Evolutionary conservation across 2,113 vertebrate species (phyloP), one percentile per base, ranked within the genome.

Genomic region (Phalacrocorax brasilianus): DNA sequence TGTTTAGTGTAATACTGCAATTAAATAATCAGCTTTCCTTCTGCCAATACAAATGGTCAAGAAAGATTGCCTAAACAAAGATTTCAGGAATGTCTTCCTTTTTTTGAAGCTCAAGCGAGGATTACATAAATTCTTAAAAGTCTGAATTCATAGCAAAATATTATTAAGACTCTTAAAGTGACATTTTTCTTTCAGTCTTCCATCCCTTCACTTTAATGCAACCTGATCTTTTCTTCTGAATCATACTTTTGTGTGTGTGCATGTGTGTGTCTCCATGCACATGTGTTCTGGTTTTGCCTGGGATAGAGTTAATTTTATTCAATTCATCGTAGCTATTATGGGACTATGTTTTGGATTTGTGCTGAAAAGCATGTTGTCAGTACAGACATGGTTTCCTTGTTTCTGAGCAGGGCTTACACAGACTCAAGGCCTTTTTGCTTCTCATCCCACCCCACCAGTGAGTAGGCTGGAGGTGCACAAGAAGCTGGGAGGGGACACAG

Each of bases 181-280:
- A 40, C 0, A 12, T 82, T 79, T 79, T 79, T 47, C 14, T 49
- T 83, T 88, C 55, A 62, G 3, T 40, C 24, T 79, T 76, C 12
- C 24, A 50, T 23, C 42, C 50, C 7, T 61, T 45, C 23, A 40
- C 16, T 76, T 56, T 30, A 85, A 5, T 70, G 11, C 5, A 66
- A 71, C 35, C 12, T 44, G 2, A 24, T 65, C 5, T 63, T 62
- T 80, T 70, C 14, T 81, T 75, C 18, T 61, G 19, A 82, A 0
- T 10, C 11, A 68, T 16, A 52, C 3, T n/a, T 42, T 9, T 32
- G 1, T 26, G 4, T 33, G 11, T 74, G 6, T 23, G 26, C 14
- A 3, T 12, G 30, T 27, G 16, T n/a, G 1, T 35, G 3, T 20
- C 2, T 44, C 28, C 21, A 22, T 23, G 6, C 14, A 30, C 7